These are phyloP conservation scores for Dione juno DNA, from an alignment of 2,888 invertebrate genomes.

Conservation along the genomic window DNA sequence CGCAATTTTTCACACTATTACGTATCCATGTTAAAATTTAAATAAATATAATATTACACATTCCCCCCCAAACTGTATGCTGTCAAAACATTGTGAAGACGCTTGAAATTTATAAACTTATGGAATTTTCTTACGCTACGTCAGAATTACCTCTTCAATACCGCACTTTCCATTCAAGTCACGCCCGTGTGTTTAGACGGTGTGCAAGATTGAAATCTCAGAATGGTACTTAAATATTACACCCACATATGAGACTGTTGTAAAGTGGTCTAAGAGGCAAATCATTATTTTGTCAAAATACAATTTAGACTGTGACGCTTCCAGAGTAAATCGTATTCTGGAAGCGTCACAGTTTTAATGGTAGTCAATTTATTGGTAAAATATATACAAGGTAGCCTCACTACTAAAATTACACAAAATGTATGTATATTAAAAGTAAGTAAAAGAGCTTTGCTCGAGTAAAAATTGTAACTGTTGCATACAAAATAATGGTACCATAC, in stretches of 20 bases:
- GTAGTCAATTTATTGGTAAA: too few relatives aligned
- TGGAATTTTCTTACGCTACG: constrained; percentile 12
- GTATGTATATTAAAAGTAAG: too few relatives aligned
- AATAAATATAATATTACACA: constrained; percentile 7
- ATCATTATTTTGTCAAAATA: not conserved
- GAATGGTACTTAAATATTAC: constrained; percentile 47
- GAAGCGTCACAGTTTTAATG: too few relatives aligned
- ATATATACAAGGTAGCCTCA: too few relatives aligned
- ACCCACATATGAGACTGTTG: constrained; percentile 9
- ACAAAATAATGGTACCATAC: too few relatives aligned
- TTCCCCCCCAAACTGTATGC: not conserved
- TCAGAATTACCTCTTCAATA: constrained; percentile 30
- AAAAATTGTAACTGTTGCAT: too few relatives aligned
- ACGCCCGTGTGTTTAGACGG: constrained; percentile 54
- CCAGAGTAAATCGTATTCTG: too few relatives aligned
- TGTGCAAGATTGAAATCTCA: constrained; percentile 53
- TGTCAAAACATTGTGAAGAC: constrained; percentile 7
- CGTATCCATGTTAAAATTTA: not conserved
- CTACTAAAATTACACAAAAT: too few relatives aligned
- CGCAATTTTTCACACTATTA: not conserved
- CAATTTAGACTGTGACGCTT: too few relatives aligned
- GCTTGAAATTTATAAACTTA: constrained; percentile 23
- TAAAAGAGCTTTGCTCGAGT: too few relatives aligned
- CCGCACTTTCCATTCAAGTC: constrained; percentile 49
- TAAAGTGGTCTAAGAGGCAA: not conserved